These are phyloP conservation scores for Epinephelus fuscoguttatus DNA, from an alignment of 2,113 vertebrate species.

Conservation along the genomic window DNA sequence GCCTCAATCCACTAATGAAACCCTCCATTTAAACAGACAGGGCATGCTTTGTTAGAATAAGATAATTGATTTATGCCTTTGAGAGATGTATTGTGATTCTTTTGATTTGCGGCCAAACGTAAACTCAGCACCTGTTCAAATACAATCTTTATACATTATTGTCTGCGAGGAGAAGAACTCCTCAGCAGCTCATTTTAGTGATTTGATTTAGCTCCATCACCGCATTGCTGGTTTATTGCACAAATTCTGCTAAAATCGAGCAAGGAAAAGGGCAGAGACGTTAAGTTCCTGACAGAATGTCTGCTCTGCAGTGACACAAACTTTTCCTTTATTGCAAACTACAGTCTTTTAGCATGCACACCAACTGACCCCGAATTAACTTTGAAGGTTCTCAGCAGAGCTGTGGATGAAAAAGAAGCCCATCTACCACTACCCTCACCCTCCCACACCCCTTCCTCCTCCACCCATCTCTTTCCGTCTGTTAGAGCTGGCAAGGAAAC, in stretches of 20 bases:
- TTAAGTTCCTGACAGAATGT: not conserved
- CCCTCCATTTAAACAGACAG: conserved; percentile 52
- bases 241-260: conserved; percentile 33
- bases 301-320: conserved; percentile 21
- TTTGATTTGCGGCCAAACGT: conserved; percentile 35
- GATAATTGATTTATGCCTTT: conserved; percentile 60
- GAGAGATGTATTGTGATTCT: conserved; percentile 39
- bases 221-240: not conserved
- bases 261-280: not conserved
- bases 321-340: conserved; percentile 4
- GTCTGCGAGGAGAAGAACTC: conserved; percentile 6
- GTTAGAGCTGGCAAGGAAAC: conserved; percentile 66
- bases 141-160: conserved; percentile 33
- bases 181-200: conserved; percentile 16
- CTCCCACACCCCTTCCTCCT: conserved; percentile 14
- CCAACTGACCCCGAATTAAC: conserved; percentile 72
- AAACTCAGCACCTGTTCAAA: conserved; percentile 53
- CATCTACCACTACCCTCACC: not conserved
- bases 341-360: conserved; percentile 16
- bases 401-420: conserved; percentile 43
- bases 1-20: conserved; percentile 76
- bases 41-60: conserved; percentile 30
- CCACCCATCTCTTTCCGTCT: conserved; percentile 53
- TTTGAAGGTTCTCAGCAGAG: conserved; percentile 56
- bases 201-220: conserved; percentile 29